Conservation (phyloP, 2,888 invertebrate species). For the Laspeyria flexula region DNA sequence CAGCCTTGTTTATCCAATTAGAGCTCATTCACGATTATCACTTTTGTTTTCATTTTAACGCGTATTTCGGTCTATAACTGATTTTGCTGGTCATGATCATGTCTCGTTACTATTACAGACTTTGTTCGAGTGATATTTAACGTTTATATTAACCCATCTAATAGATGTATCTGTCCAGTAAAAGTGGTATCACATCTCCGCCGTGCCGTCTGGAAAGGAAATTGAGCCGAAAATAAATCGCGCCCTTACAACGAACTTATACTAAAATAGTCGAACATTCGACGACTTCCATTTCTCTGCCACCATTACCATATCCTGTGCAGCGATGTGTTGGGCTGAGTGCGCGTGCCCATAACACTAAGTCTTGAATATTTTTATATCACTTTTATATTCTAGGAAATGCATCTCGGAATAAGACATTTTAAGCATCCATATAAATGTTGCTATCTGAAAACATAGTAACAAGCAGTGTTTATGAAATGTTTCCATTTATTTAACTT, state of each 20-base stretch:
- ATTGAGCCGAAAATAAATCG: slow-evolving; percentile 83
- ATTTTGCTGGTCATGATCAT: slow-evolving; percentile 30
- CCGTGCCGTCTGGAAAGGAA: slow-evolving; percentile 71
- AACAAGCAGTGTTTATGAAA: no score
- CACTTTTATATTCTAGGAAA: slow-evolving; percentile 17
- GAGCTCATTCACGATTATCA: slow-evolving; percentile 18
- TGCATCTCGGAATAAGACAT: slow-evolving; percentile 2
- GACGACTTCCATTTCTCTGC: slow-evolving; percentile 77
- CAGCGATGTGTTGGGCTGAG: slow-evolving; percentile 62
- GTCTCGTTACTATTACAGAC: no score
- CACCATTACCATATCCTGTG: slow-evolving; percentile 83
- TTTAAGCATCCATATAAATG: slow-evolving; percentile 6
- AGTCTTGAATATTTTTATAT: slow-evolving; percentile 39
- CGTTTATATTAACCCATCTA: slow-evolving; percentile 47
- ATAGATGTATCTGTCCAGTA: slow-evolving; percentile 51
- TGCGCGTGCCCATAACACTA: slow-evolving; percentile 60
- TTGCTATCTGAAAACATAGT: background rate
- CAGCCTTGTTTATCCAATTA: slow-evolving; percentile 24
- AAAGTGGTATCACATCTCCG: slow-evolving; percentile 53
- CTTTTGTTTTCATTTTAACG: slow-evolving; percentile 39
- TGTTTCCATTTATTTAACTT: no score
- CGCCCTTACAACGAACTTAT: slow-evolving; percentile 76
- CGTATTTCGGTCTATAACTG: slow-evolving; percentile 38
- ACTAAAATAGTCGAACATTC: slow-evolving; percentile 80
- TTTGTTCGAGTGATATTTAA: slow-evolving; percentile 40